Evolutionary conservation across 2,888 invertebrate species (phyloP), one percentile per base, ranked within the genome.

Genomic region (Thera obeliscata): DNA sequence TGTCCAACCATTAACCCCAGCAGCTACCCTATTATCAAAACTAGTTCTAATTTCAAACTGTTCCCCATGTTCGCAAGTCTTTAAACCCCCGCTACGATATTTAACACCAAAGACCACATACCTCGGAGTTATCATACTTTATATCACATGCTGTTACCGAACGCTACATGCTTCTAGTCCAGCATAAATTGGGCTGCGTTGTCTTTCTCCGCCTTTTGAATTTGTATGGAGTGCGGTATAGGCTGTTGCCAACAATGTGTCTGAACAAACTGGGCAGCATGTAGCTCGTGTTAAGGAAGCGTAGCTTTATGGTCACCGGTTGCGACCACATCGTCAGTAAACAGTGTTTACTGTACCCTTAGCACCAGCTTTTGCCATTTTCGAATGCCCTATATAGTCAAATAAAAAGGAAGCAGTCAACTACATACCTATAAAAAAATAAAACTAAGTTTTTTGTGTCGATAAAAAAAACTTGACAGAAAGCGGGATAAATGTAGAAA

Each of bases 51-150:
- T 43, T 56, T n/a, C 9, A n/a, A 56, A 56, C 41, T 56, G 41
- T 56, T 56, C 33, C 9, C 63, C 60, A 54, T 63, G 66, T 66
- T 57, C 50, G 52, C 58, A 63, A 63, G 66, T 66, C 67, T 70
- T 67, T 66, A 69, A 67, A 72, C 60, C 56, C 50, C 46, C 41
- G 9, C 64, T 55, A 65, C 49, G 61, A 81, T 84, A 86, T 87
- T 85, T 86, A 85, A 84, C 84, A 81, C 82, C 78, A 76, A 83
- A 85, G 81, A 83, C 84, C 81, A 81, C 83, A 86, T 87, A 85
- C 86, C 84, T 83, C 74, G 81, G 86, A 63, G 69, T 87, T 89
- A 89, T 88, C 89, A 80, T 87, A 86, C 89, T 90, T 90, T 90
- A 91, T 88, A 90, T 86, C 82, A 79, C 87, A 85, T 81, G 86